A percentile compares a stretch with the other conserved stretches of the same genome.
phyloP scores from a whole-genome alignment of 53 echinoderm and acorn worm species.

The Crossaster papposus region DNA sequence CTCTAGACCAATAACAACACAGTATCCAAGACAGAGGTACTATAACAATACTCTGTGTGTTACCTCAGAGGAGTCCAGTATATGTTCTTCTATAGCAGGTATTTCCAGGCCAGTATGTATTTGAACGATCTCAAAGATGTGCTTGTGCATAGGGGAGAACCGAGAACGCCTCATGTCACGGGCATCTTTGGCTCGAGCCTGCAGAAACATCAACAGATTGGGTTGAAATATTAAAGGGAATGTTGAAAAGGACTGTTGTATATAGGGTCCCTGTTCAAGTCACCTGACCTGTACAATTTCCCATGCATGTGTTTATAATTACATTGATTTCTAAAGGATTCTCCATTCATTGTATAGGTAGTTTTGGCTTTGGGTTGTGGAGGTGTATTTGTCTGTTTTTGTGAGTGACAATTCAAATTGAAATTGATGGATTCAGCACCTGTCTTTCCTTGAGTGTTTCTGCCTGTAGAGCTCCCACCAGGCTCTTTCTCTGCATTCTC shows the following conservation, averaged over 20 bases:
- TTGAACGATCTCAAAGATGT: slow-evolving; percentile 74
- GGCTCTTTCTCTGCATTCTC: slow-evolving; percentile 83
- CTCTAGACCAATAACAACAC: too few relatives aligned
- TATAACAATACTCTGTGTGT: not conserved
- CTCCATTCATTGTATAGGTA: too few relatives aligned
- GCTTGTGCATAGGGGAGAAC: slow-evolving; percentile 75
- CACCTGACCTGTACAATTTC: too few relatives aligned
- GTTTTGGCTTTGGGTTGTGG: too few relatives aligned
- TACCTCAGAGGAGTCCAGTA: slow-evolving; percentile 85
- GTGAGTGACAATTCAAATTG: too few relatives aligned
- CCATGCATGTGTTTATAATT: too few relatives aligned
- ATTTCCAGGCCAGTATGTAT: slow-evolving; percentile 75
- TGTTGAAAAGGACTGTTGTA: too few relatives aligned
- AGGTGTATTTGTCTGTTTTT: too few relatives aligned
- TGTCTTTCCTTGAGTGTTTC: slow-evolving; percentile 94
- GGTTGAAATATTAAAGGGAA: not conserved
- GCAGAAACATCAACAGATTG: not conserved
- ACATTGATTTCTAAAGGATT: too few relatives aligned
- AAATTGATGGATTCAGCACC: slow-evolving; percentile 64
- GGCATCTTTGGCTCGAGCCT: slow-evolving; percentile 90
- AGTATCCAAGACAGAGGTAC: too few relatives aligned
- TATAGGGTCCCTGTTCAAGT: too few relatives aligned
- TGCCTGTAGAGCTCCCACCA: slow-evolving; percentile 79
- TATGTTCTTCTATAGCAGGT: slow-evolving; percentile 75
- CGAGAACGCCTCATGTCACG: slow-evolving; percentile 72